Evolutionary conservation across 2,888 invertebrate genomes (phyloP), one percentile per base, ranked within the genome.

Genomic region (Athalia rosae): DNA sequence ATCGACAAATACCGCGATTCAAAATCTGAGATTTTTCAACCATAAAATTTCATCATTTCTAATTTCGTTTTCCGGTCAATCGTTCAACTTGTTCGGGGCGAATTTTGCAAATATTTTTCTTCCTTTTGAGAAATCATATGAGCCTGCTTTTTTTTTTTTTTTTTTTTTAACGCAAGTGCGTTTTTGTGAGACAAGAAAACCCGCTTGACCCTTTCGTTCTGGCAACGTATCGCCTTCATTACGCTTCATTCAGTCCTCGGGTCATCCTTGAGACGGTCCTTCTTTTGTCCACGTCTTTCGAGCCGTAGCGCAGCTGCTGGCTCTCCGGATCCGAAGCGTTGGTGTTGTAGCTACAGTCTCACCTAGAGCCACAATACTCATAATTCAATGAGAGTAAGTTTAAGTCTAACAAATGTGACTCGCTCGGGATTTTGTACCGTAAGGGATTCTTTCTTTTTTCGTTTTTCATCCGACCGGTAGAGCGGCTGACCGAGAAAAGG

Each of bases 151-250:
- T 28, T 28, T 2, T 28, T 28, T 28, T 28, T 28, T 28, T 28
- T 1, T 28, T 28, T n/a, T 28, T 28, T 28, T 28, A 28, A 28
- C 28, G 28, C 28, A 28, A 28, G 28, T 28, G 28, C 28, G 28
- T 28, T 15, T 64, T 13, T 64, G 7, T 48, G n/a, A 13, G 11
- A 13, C 48, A 28, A 50, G 53, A 67, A 53, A 58, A 11, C 15
- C 58, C 50, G 56, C 71, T n/a, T 58, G 71, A 71, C 71, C 71
- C 71, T 71, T 71, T 71, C 50, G 28, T 28, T 58, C 43, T 61
- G 43, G 61, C 8, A 47, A 48, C 50, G 74, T 62, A 74, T 59
- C 74, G 74, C 74, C 74, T 74, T 74, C 74, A 74, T 74, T 74
- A 74, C 74, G 74, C 74, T 50, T 74, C 62, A 74, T 74, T 74